These are phyloP conservation scores for Drosophila miranda DNA, from an alignment of 1,140 invertebrate genomes.

Conservation along the genomic window DNA sequence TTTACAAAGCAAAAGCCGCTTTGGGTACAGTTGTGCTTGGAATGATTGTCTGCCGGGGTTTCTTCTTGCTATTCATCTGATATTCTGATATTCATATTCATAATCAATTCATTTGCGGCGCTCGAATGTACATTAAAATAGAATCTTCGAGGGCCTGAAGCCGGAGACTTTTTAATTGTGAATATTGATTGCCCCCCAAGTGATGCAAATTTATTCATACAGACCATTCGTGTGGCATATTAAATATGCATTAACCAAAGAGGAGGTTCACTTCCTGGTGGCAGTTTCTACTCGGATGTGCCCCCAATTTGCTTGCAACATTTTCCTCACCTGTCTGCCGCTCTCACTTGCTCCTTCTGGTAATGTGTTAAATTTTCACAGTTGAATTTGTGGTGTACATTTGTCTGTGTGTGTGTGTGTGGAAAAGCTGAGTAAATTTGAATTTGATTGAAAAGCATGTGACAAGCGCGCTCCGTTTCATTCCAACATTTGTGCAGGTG, in stretches of 20 bases:
- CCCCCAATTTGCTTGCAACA: conserved; percentile 67
- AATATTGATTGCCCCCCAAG: conserved; percentile 31
- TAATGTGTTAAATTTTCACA: conserved; percentile 79
- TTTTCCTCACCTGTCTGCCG: conserved; percentile 3
- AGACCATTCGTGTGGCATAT: conserved; percentile 55
- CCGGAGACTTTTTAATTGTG: conserved; percentile 38
- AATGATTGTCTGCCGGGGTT: too few species aligned
- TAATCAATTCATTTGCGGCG: too few species aligned
- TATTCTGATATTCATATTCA: too few species aligned
- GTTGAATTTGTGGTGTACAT: conserved; percentile 61
- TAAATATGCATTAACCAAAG: conserved; percentile 71
- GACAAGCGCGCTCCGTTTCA: conserved; percentile 44
- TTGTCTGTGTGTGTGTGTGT: conserved; percentile 25
- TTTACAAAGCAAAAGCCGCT: too few species aligned
- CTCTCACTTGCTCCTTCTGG: conserved; percentile 15
- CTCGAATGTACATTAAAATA: too few species aligned
- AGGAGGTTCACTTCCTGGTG: conserved; percentile 38
- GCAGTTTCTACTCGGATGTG: neutral
- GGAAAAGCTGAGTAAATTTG: conserved; percentile 69
- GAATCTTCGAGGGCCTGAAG: neutral
- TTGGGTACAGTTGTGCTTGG: too few species aligned
- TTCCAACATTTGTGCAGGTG: neutral
- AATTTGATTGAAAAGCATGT: conserved; percentile 80
- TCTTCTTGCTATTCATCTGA: too few species aligned
- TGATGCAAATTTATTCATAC: conserved; percentile 54